Evolutionary conservation across 2,888 invertebrate species (phyloP).

Genomic region (Agrochola lychnidis): DNA sequence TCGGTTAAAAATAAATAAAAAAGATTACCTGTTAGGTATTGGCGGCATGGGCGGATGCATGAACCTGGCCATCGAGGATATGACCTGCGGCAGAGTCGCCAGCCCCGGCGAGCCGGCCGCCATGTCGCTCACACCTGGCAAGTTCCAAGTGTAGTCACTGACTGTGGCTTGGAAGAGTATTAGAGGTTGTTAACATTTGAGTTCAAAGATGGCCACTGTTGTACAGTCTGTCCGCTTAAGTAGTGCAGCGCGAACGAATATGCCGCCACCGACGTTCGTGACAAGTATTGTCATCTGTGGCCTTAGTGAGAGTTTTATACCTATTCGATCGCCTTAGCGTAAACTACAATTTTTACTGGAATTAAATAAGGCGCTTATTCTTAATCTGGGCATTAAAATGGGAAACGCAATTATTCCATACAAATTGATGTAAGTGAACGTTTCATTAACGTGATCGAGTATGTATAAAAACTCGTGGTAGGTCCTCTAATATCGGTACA

Average conservation of each 20-base stretch:
- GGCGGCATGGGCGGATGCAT: slow-evolving; percentile 83
- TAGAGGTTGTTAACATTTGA: slow-evolving; percentile 19
- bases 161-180: slow-evolving; percentile 45
- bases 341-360: too few relatives aligned
- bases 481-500: not conserved
- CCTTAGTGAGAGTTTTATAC: not conserved
- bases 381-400: too few relatives aligned
- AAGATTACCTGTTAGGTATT: slow-evolving; percentile 79
- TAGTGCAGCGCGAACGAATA: not conserved
- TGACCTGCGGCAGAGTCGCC: slow-evolving; percentile 87
- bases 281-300: not conserved
- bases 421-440: too few relatives aligned
- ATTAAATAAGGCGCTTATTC: too few relatives aligned
- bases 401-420: too few relatives aligned
- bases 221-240: not conserved
- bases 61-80: slow-evolving; percentile 89
- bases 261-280: not conserved
- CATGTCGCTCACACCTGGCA: slow-evolving; percentile 84
- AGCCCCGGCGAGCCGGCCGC: slow-evolving; percentile 86
- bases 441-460: too few relatives aligned
- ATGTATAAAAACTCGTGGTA: too few relatives aligned
- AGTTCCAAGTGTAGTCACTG: slow-evolving; percentile 44
- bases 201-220: not conserved
- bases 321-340: too few relatives aligned
- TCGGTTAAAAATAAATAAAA: not conserved